Evolutionary conservation across 64 coral and sea anemone species (phyloP), one percentile per base, ranked within the genome.

Genomic region (Dendronephthya gigantea): DNA sequence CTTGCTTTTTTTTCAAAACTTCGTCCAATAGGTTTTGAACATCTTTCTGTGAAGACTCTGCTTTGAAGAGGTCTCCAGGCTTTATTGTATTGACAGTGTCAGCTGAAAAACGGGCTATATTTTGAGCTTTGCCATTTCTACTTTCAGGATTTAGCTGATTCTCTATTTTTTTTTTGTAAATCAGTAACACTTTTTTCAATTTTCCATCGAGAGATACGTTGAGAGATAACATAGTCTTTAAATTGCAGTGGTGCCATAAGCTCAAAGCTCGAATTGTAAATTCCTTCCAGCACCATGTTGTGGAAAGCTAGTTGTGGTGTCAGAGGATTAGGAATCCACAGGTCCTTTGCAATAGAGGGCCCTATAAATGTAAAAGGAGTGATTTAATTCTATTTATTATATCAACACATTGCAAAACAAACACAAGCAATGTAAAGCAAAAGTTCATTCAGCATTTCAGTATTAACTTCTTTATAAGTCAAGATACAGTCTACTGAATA

Each of bases 291-390:
- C 15, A 89, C 79, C 29, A 59, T 39, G 59, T 89, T 83, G 50
- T 65, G 40, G 17, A 89, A 89, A 59, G 29, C 40, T 39, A 69
- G 27, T 27, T 88, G 82, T 58, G 35, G 17, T 43, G 81, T 89
- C 30, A 89, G 36, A 32, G 87, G 87, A 89, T 89, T 89, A 59
- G 87, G 87, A 65, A 89, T 89, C 87, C 50, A 89, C 50, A 89
- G 36, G 43, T 89, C 81, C 75, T 88, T 55, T 35, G 68, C 87
- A n/a, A 59, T 55, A 22, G 51, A 56, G 51, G 72, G 86, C 85
- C 85, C 85, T 86, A 23, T 28, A 39, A 40, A 25, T n/a, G n/a
- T n/a, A 68, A 36, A 68, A 86, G 43, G 83, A 22, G 52, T 35
- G 49, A 85, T 2, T 32, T 0, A 38, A 33, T 82, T 34, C 7